These are phyloP conservation scores for Zelostemma sp. DNA, from an alignment of 1,140 invertebrate genomes.

Conservation along the genomic window DNA sequence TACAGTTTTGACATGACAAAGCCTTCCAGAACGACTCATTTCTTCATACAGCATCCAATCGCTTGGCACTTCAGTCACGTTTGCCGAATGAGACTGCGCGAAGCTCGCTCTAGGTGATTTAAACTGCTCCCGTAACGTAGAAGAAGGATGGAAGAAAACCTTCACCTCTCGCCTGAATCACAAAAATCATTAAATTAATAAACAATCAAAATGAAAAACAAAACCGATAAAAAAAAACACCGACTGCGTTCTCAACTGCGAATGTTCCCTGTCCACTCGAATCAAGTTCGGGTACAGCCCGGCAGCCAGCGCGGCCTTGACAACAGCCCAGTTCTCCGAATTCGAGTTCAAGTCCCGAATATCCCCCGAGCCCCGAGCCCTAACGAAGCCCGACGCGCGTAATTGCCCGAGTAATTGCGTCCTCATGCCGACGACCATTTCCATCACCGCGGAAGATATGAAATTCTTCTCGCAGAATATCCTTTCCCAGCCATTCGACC, in stretches of 20 bases:
- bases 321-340: constrained; percentile 91
- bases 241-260: constrained; percentile 74
- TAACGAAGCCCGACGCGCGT: constrained; percentile 87
- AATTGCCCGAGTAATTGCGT: constrained; percentile 87
- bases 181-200: constrained; percentile 5
- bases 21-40: constrained; percentile 76
- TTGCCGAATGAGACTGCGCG: constrained; percentile 59
- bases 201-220: not conserved
- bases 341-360: constrained; percentile 83
- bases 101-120: constrained; percentile 61
- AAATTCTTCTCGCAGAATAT: constrained; percentile 85
- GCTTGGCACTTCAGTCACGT: constrained; percentile 74
- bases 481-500: constrained; percentile 77
- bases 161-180: constrained; percentile 78
- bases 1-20: constrained; percentile 79
- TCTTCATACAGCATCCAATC: constrained; percentile 91
- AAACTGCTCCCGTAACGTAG: constrained; percentile 74
- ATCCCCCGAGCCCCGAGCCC: constrained; percentile 79
- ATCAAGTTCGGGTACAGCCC: constrained; percentile 92
- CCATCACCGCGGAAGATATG: constrained; percentile 86
- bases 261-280: constrained; percentile 74
- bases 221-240: constrained; percentile 44
- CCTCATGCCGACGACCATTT: constrained; percentile 84
- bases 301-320: constrained; percentile 89
- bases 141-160: constrained; percentile 81